Conservation (phyloP, 2,113 vertebrate genomes). For the Phaetusa simplex region DNA sequence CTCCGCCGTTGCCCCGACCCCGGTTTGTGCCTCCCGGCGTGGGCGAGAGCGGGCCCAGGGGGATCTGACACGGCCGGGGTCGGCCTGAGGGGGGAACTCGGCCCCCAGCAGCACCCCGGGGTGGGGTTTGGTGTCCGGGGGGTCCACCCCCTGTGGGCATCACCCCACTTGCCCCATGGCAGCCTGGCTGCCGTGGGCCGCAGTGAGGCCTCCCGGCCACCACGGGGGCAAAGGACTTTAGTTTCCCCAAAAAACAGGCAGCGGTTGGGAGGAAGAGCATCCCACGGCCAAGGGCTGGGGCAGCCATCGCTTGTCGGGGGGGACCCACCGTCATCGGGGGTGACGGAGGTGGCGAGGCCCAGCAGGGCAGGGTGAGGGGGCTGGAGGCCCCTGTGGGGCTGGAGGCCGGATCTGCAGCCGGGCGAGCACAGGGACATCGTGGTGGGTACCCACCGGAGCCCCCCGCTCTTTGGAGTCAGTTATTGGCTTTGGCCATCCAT, state of each 20-base stretch:
- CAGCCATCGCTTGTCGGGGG: rapidly evolving
- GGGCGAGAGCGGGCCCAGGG: neutral
- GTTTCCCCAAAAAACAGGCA: neutral
- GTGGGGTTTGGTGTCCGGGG: neutral
- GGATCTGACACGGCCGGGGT: too few species aligned
- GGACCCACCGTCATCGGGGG: rapidly evolving
- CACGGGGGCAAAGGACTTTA: neutral
- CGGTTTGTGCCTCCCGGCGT: neutral
- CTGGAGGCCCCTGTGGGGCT: neutral
- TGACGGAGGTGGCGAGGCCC: neutral
- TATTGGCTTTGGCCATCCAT: rapidly evolving
- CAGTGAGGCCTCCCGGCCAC: too few species aligned
- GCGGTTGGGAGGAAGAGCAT: rapidly evolving
- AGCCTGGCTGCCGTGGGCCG: neutral
- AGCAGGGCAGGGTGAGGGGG: rapidly evolving
- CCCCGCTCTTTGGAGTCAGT: rapidly evolving
- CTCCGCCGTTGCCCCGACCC: too few species aligned
- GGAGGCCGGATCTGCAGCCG: neutral
- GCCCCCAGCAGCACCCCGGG: neutral
- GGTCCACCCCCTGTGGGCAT: neutral
- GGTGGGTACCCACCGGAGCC: neutral
- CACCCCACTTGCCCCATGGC: neutral
- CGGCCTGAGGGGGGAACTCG: too few species aligned
- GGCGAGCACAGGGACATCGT: rapidly evolving
- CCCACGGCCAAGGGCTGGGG: neutral